A percentile compares a stretch with the other conserved stretches of the same genome.
Evolutionary conservation across 2,888 invertebrate genomes (phyloP).

Genomic region (Lymantria dispar): DNA sequence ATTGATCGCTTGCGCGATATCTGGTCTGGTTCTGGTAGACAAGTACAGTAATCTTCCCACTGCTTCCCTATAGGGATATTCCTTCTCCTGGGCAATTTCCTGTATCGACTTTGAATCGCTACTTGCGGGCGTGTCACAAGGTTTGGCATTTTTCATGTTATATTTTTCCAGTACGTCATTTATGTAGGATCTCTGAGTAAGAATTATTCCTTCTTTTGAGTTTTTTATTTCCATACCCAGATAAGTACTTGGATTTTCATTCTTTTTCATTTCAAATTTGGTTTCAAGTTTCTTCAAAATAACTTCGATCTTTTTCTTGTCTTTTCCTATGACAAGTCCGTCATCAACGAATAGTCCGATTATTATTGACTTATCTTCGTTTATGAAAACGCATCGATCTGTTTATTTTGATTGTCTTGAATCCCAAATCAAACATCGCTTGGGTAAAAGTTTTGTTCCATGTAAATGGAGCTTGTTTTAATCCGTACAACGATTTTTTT

Average conservation of each 20-base stretch:
- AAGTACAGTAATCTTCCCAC: not conserved
- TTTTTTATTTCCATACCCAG: too few relatives aligned
- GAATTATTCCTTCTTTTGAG: too few relatives aligned
- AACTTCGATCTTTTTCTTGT: not conserved
- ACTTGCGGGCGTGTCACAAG: too few relatives aligned
- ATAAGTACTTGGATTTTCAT: too few relatives aligned
- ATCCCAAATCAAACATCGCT: not conserved
- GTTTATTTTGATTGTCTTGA: too few relatives aligned
- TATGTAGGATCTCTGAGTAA: too few relatives aligned
- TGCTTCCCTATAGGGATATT: not conserved
- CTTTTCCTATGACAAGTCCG: not conserved
- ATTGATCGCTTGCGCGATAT: too few relatives aligned
- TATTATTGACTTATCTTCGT: too few relatives aligned
- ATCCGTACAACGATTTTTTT: conserved; percentile 2
- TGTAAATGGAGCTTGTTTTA: conserved; percentile 4
- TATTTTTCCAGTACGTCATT: too few relatives aligned
- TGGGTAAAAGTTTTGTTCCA: conserved; percentile 2
- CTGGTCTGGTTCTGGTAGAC: not conserved
- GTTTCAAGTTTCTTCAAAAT: not conserved
- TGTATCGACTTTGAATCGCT: too few relatives aligned
- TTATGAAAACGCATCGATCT: too few relatives aligned
- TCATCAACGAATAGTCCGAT: not conserved
- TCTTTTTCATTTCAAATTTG: not conserved
- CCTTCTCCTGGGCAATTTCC: not conserved
- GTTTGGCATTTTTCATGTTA: too few relatives aligned